These are phyloP conservation scores for Drosophila parvula DNA, from an alignment of 1,140 invertebrate species.

Conservation along the genomic window DNA sequence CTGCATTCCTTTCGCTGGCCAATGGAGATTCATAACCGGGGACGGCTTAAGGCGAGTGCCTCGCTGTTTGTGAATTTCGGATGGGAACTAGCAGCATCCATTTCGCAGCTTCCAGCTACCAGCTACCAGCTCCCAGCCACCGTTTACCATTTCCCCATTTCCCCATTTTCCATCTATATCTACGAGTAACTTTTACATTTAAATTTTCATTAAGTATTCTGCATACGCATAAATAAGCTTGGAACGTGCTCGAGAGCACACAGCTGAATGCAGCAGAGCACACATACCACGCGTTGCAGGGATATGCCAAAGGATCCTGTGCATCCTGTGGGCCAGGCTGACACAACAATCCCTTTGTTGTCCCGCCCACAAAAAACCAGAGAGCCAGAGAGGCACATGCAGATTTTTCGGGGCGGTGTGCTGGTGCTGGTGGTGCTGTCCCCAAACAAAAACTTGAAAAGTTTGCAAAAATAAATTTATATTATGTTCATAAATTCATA, in stretches of 20 bases:
- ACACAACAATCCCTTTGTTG: slow-evolving; percentile 79
- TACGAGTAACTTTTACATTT: slow-evolving; percentile 81
- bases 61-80: slow-evolving; percentile 45
- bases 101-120: background rate
- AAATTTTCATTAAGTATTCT: slow-evolving; percentile 83
- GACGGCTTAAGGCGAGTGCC: slow-evolving; percentile 28
- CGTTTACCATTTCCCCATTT: slow-evolving; percentile 1
- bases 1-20: slow-evolving; percentile 15
- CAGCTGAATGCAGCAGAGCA: slow-evolving; percentile 52
- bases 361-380: slow-evolving; percentile 25
- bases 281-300: slow-evolving; percentile 32
- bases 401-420: slow-evolving; percentile 57
- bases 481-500: slow-evolving; percentile 84
- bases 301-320: slow-evolving; percentile 21
- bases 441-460: slow-evolving; percentile 80
- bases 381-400: slow-evolving; percentile 36
- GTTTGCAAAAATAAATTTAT: slow-evolving; percentile 84
- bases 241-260: slow-evolving; percentile 78
- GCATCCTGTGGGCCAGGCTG: slow-evolving; percentile 49
- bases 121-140: background rate
- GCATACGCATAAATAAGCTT: slow-evolving; percentile 83
- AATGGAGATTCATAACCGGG: slow-evolving; percentile 31
- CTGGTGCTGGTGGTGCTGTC: slow-evolving; percentile 14
- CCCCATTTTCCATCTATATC: background rate
- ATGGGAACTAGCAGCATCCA: slow-evolving; percentile 13